Conservation (phyloP, 1,140 invertebrate genomes). For the Temnothorax curvispinosus region DNA sequence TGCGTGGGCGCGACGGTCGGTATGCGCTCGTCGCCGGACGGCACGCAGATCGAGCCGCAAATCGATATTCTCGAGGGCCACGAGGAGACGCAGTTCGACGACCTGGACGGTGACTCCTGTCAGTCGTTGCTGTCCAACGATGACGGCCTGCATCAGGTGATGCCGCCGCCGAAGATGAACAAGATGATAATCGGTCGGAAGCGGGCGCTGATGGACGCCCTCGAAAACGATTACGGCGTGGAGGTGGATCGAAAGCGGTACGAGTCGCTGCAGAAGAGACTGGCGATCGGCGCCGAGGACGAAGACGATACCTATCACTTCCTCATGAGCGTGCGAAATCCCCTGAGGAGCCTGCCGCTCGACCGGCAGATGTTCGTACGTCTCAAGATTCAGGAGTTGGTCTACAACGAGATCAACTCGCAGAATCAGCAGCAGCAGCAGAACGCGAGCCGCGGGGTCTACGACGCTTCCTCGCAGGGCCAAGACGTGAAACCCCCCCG, state of each 20-base stretch:
- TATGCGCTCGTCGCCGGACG: constrained; percentile 72
- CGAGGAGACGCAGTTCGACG: constrained; percentile 77
- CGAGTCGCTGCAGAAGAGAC: constrained; percentile 71
- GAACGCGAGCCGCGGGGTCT: constrained; percentile 27
- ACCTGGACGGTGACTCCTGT: constrained; percentile 76
- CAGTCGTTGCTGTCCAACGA: constrained; percentile 75
- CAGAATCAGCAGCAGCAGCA: constrained; percentile 69
- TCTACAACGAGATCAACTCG: constrained; percentile 78
- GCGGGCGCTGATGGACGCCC: constrained; percentile 64
- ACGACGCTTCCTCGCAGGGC: constrained; percentile 51
- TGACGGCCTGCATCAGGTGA: constrained; percentile 71
- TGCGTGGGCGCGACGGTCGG: constrained; percentile 54
- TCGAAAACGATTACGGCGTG: constrained; percentile 71
- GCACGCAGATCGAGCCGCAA: constrained; percentile 78
- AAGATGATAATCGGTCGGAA: constrained; percentile 72
- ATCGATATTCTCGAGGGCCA: constrained; percentile 78
- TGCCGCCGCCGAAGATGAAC: constrained; percentile 68
- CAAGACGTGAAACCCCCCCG: constrained; percentile 72
- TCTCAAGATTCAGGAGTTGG: constrained; percentile 81
- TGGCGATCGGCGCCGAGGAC: constrained; percentile 66
- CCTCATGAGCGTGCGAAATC: constrained; percentile 79
- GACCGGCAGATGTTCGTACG: constrained; percentile 79
- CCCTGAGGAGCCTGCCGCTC: constrained; percentile 76
- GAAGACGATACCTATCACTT: constrained; percentile 81
- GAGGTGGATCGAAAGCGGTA: constrained; percentile 73